A percentile compares a stretch with the other conserved stretches of the same genome.
Conservation (phyloP, 2,113 vertebrate genomes). For the Heterocephalus glaber region DNA sequence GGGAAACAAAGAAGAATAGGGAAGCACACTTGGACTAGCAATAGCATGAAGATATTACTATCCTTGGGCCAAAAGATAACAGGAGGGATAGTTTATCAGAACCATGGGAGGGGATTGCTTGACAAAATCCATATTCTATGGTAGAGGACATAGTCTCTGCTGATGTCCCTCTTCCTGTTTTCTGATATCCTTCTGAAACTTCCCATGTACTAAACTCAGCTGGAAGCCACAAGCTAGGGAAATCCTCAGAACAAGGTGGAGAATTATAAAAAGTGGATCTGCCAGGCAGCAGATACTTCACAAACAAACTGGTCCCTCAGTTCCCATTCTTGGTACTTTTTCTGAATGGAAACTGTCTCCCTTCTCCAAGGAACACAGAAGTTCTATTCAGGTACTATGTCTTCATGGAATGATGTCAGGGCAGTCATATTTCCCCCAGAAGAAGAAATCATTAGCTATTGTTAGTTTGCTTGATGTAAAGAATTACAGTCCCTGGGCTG, state of each 20-base stretch:
- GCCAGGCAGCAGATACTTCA: background rate
- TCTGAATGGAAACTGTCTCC: background rate
- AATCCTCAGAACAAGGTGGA: background rate
- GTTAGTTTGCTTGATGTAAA: background rate
- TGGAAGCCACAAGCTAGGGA: background rate
- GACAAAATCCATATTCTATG: background rate
- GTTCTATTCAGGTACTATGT: background rate
- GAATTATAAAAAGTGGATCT: background rate
- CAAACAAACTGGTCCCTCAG: background rate
- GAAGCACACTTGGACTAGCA: background rate
- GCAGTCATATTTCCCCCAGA: background rate
- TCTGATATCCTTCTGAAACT: background rate
- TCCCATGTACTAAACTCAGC: background rate
- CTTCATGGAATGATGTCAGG: background rate
- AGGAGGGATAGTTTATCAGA: background rate
- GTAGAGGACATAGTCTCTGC: background rate
- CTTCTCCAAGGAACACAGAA: background rate
- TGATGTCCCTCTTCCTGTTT: background rate
- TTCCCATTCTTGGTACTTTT: background rate
- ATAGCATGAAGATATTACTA: background rate
- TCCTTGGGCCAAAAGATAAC: background rate
- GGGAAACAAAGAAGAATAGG: background rate
- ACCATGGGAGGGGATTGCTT: rapidly evolving
- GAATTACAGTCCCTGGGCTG: too few relatives aligned
- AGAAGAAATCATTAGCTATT: background rate